phyloP scores from a whole-genome alignment of 2,888 invertebrate genomes.

The Bombylius major region DNA sequence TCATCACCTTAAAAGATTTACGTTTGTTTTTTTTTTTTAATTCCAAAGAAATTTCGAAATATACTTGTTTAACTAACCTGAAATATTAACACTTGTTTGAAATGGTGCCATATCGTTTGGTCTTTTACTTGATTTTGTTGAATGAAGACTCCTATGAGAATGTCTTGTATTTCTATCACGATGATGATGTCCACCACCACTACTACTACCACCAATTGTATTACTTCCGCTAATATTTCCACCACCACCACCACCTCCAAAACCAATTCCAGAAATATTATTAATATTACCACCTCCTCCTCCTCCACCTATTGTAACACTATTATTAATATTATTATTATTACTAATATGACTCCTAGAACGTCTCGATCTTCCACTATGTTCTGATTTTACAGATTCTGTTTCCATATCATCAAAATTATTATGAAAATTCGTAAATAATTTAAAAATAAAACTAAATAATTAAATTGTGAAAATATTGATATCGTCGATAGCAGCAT shows the following conservation, averaged over 20 bases:
- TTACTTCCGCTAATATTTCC: constrained; percentile 12
- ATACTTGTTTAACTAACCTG: constrained; percentile 32
- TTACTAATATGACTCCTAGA: constrained; percentile 45
- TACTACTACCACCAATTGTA: background rate
- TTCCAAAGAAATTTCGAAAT: background rate
- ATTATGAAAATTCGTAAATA: background rate
- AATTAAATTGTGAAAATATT: background rate
- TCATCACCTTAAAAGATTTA: constrained; percentile 43
- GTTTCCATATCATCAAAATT: constrained; percentile 59
- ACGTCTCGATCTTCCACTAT: constrained; percentile 68
- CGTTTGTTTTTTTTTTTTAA: constrained; percentile 20
- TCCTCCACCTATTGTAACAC: constrained; percentile 14
- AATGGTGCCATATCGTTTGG: constrained; percentile 64
- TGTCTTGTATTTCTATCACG: constrained; percentile 46
- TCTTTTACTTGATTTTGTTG: constrained; percentile 45
- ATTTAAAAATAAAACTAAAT: background rate
- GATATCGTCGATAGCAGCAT: background rate
- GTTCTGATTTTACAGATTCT: constrained; percentile 85
- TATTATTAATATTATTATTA: constrained; percentile 13
- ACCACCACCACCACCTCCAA: constrained; percentile 15
- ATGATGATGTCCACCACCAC: constrained; percentile 40
- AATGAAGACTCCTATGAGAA: constrained; percentile 46
- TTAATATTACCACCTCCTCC: constrained; percentile 16
- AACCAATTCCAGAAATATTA: too few species aligned
- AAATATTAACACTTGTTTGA: constrained; percentile 73